Base-by-base conservation (phyloP, 2,113 vertebrate species). In the Ameiurus melas region DNA sequence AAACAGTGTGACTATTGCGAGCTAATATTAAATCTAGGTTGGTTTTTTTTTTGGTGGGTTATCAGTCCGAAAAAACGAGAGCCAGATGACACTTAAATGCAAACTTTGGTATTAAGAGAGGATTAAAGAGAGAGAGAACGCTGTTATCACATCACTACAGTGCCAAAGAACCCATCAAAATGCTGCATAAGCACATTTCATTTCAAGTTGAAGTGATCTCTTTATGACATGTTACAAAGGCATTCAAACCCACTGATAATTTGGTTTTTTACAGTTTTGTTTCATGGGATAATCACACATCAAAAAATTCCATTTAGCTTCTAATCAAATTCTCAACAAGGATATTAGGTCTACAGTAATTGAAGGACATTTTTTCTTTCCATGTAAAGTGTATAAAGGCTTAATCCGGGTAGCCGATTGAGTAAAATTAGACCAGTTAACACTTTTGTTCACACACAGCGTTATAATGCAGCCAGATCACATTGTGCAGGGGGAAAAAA, bases 201-300 rank as follows among this genome's bases (percentile, higher is more conserved):
- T 96, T 97, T 96, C 97, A 97, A 96, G 94, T 97, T 96, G 94
- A 94, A 94, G 94, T 93, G 90, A 91, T 95, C 93, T 94, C 93
- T 90, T 93, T 93, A 66, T 95, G 95, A 95, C 93, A 91, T 70
- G 88, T 91, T 93, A 95, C 92, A 96, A 96, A 96, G 96, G 90
- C 95, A 97, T 96, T 95, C 94, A 97, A 97, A 97, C 97, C 94
- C 94, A 93, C 90, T 91, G 87, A 73, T 96, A 95, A 97, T 97
- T 96, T 96, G 95, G 94, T 95, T 96, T 47, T 47, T 96, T 94
- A 96, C 95, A 97, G 97, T 97, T 96, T 96, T 92, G 96, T 97
- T 97, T 96, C 94, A 95, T 95, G 93, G 93, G 94, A 95, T 96
- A 95, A 98, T 97, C 95, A 96, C 95, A 96, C 95, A 96, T 97